phyloP scores from a whole-genome alignment of 1,140 invertebrate species.

The Adoxophyes honmai region DNA sequence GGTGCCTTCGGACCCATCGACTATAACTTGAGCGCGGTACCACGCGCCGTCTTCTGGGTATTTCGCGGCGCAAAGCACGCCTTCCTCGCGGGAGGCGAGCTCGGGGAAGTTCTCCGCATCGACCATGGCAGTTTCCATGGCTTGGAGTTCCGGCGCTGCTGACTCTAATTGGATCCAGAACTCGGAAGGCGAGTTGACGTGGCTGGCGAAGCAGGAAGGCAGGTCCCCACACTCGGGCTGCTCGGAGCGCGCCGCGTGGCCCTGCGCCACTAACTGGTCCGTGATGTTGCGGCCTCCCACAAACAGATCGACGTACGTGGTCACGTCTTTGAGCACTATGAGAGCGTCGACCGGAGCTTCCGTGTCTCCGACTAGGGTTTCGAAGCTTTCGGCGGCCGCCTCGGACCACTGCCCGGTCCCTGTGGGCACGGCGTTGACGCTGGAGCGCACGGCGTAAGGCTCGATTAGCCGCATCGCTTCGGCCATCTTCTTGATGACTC shows the following conservation, averaged over 20 bases:
- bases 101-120: conserved; percentile 77
- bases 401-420: conserved; percentile 82
- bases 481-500: conserved; percentile 79
- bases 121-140: conserved; percentile 78
- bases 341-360: conserved; percentile 69
- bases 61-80: conserved; percentile 81
- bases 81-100: conserved; percentile 74
- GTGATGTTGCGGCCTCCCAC: conserved; percentile 79
- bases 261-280: conserved; percentile 78
- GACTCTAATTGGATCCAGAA: conserved; percentile 85
- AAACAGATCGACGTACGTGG: conserved; percentile 82
- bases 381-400: conserved; percentile 79
- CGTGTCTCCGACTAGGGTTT: conserved; percentile 62
- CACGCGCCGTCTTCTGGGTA: conserved; percentile 83
- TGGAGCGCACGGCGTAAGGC: conserved; percentile 80
- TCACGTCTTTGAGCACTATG: conserved; percentile 79
- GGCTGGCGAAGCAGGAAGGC: conserved; percentile 80
- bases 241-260: conserved; percentile 72
- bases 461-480: conserved; percentile 73
- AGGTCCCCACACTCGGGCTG: conserved; percentile 71
- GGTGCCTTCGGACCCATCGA: conserved; percentile 78
- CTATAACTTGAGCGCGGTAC: conserved; percentile 83
- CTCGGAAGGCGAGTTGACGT: conserved; percentile 81
- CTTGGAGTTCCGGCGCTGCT: conserved; percentile 79
- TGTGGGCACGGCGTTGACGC: conserved; percentile 81